Evolutionary conservation across 2,113 vertebrate species (phyloP).

Genomic region (Oxyruncus cristatus): DNA sequence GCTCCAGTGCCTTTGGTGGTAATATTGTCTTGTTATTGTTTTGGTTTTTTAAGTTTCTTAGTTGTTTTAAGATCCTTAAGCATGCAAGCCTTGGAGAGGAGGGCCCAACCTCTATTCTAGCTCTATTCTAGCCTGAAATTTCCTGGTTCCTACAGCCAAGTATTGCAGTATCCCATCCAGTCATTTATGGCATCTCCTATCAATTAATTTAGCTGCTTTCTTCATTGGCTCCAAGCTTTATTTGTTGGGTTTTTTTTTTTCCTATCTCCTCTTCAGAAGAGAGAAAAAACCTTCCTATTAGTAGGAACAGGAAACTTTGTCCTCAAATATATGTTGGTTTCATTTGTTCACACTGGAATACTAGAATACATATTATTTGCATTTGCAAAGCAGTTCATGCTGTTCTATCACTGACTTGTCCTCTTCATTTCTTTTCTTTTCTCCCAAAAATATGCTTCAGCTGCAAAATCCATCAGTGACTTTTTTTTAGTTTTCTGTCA

Average conservation of each 20-base stretch:
- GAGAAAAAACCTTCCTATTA: background rate
- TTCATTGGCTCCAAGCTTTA: background rate
- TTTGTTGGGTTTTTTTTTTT: rapidly evolving
- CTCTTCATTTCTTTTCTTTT: background rate
- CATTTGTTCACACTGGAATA: background rate
- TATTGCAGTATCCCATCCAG: background rate
- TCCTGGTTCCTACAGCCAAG: background rate
- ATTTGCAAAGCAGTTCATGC: slow-evolving; percentile 32
- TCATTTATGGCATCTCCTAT: background rate
- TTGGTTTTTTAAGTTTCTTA: too few relatives aligned
- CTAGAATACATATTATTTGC: slow-evolving; percentile 2
- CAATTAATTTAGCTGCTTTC: background rate
- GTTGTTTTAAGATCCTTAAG: too few relatives aligned
- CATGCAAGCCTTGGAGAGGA: too few relatives aligned
- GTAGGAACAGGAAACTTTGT: slow-evolving; percentile 1
- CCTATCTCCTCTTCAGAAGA: background rate
- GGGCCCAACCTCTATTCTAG: too few relatives aligned
- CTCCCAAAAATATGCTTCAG: background rate
- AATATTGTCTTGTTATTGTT: background rate
- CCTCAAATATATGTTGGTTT: background rate
- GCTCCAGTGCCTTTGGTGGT: background rate
- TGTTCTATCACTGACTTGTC: background rate
- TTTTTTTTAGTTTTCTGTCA: background rate
- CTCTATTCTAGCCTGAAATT: background rate
- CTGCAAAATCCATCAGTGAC: slow-evolving; percentile 6